phyloP scores from a whole-genome alignment of 2,888 invertebrate genomes.

The Cerceris ruficornis region DNA sequence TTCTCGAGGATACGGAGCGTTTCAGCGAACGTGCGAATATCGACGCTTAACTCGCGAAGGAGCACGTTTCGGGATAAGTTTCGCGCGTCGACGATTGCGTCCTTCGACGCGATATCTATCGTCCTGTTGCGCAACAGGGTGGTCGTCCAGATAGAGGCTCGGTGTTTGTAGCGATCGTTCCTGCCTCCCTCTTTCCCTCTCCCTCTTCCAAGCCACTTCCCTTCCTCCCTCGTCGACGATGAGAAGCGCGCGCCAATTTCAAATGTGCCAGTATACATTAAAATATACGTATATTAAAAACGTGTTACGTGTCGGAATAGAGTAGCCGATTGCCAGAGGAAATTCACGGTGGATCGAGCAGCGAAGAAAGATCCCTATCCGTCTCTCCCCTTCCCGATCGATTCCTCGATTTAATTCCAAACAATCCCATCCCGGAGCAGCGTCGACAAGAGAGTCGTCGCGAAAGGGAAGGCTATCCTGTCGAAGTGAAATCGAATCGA shows the following conservation, averaged over 20 bases:
- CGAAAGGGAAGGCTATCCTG: no score
- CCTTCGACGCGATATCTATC: slow-evolving; percentile 32
- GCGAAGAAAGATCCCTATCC: background rate
- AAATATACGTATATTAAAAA: slow-evolving; percentile 15
- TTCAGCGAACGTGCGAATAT: no score
- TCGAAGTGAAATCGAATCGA: no score
- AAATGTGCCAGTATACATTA: slow-evolving; percentile 68
- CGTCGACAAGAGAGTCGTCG: background rate
- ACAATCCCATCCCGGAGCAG: no score
- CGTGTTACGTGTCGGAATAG: slow-evolving; percentile 20
- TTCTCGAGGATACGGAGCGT: no score
- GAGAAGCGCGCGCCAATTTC: slow-evolving; percentile 59
- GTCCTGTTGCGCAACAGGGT: slow-evolving; percentile 15
- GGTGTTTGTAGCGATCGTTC: slow-evolving; percentile 25
- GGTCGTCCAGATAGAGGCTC: slow-evolving; percentile 48
- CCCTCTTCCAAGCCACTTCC: no score
- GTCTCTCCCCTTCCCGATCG: background rate
- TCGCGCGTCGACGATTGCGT: slow-evolving; percentile 3
- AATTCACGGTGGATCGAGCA: slow-evolving; percentile 5
- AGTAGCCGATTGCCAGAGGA: slow-evolving; percentile 22
- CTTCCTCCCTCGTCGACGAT: slow-evolving; percentile 35
- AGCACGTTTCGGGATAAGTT: background rate
- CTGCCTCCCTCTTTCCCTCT: slow-evolving; percentile 26
- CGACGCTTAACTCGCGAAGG: no score
- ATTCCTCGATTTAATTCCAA: background rate